These are phyloP conservation scores for Hemaris fuciformis DNA, from an alignment of 2,888 invertebrate species.

Conservation along the genomic window DNA sequence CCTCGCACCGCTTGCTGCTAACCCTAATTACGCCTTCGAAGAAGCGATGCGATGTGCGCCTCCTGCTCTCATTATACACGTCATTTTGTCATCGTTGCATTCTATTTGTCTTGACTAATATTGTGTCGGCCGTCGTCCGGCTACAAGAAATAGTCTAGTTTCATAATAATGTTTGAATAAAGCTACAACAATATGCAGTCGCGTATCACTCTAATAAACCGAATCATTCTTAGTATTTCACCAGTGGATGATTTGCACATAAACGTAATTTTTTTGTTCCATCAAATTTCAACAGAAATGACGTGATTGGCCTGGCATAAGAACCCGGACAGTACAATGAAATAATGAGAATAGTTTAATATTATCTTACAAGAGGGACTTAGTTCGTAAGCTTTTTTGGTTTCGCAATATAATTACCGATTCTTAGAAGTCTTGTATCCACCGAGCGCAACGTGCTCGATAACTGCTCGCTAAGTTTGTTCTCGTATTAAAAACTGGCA, in stretches of 20 bases:
- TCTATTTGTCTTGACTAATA: background rate
- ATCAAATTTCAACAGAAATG: conserved; percentile 37
- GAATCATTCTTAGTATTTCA: conserved; percentile 27
- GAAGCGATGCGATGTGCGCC: background rate
- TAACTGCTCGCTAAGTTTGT: background rate
- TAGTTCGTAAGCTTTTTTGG: conserved; percentile 14
- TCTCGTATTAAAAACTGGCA: background rate
- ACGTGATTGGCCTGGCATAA: conserved; percentile 44
- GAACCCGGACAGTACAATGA: conserved; percentile 48
- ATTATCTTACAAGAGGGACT: conserved; percentile 13
- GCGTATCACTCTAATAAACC: conserved; percentile 1
- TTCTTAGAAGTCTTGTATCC: conserved; percentile 8
- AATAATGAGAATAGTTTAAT: conserved; percentile 11
- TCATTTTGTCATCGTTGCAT: background rate
- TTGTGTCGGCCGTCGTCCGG: background rate
- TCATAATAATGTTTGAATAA: background rate
- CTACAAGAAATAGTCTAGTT: background rate
- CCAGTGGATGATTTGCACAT: conserved; percentile 30
- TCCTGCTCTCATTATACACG: background rate
- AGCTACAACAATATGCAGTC: background rate
- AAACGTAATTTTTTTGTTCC: conserved; percentile 42
- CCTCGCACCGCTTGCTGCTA: background rate
- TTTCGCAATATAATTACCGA: conserved; percentile 12
- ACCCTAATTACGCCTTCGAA: background rate
- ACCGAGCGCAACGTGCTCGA: background rate